A percentile compares a stretch with the other conserved stretches of the same genome.
Evolutionary conservation across 2,888 invertebrate genomes (phyloP).

Genomic region (Drosophila demipolita): DNA sequence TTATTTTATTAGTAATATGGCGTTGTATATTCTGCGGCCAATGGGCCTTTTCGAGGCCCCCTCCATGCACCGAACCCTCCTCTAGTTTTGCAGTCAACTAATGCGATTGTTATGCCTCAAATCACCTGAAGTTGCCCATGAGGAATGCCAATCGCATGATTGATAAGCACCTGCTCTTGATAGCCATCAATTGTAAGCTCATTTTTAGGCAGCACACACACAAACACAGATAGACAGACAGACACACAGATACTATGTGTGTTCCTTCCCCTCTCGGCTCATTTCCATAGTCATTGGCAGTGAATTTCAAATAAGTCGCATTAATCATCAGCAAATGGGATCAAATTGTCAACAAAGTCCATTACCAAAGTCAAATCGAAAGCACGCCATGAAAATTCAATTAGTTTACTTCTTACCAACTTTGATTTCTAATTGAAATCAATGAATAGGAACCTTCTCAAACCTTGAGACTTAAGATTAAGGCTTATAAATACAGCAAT

Average conservation of each 20-base stretch:
- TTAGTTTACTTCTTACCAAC: background rate
- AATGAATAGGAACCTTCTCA: background rate
- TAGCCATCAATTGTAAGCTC: constrained; percentile 36
- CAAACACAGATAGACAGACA: constrained; percentile 18
- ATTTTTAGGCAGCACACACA: constrained; percentile 42
- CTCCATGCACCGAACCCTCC: background rate
- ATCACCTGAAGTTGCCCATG: constrained; percentile 49
- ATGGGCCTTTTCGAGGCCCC: constrained; percentile 10
- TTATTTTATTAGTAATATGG: constrained; percentile 79
- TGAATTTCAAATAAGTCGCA: constrained; percentile 55
- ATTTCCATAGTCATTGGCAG: constrained; percentile 46
- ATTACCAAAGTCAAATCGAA: constrained; percentile 33
- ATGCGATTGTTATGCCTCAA: constrained; percentile 77
- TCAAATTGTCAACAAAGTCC: constrained; percentile 33
- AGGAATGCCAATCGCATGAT: constrained; percentile 62
- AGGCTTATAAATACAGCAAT: background rate
- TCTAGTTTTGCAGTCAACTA: constrained; percentile 40
- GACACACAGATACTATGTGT: background rate
- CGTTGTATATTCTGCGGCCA: constrained; percentile 73
- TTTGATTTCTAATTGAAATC: constrained; percentile 3
- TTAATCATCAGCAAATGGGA: constrained; percentile 45
- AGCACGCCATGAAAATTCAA: constrained; percentile 11
- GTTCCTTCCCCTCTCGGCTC: constrained; percentile 16
- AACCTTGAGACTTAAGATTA: background rate
- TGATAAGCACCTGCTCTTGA: constrained; percentile 59